Evolutionary conservation across 1,140 invertebrate genomes (phyloP), one percentile per base, ranked within the genome.

Genomic region (Mactra quadrangularis): DNA sequence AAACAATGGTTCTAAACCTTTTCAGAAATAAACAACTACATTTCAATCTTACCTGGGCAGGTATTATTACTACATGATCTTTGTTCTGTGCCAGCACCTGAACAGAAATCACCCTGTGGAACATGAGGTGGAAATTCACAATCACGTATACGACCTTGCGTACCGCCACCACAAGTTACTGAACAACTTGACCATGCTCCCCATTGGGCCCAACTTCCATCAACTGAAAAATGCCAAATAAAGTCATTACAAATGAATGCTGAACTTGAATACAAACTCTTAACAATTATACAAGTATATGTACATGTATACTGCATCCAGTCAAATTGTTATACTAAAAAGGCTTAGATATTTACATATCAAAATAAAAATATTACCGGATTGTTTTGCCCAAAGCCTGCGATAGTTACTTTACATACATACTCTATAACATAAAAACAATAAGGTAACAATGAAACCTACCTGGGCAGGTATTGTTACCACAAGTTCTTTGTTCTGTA

Each of bases 91-190:
- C 17, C 29, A 22, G 31, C 55, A 11, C 86, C 89, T 19, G 59
- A 29, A 64, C 90, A 91, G 47, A 74, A 57, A 3, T 76, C 41
- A 7, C 89, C 89, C 68, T 90, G 84, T 35, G 79, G 85, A 1
- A 85, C 88, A 62, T 83, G 77, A 15, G 45, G 35, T 22, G 33
- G 60, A 35, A 68, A 75, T 6, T 50, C 17, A 31, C 81, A 83
- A 19, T 47, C 41, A 17, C 81, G 55, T 1, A 3, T 0, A 15
- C 72, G 60, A 7, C 7, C 11, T 27, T 53, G 13, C 0, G 27
- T 50, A 66, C 78, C 71, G 0, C 41, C 68, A 45, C 82, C 86
- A 79, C 86, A 87, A 1, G 75, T 75, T 19, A 47, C 50, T 9
- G 59, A 45, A 60, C 83, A 85, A 2, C 27, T 13, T 9, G 22